These are phyloP conservation scores for Diachrysia chrysitis DNA, from an alignment of 2,888 invertebrate species.

Conservation along the genomic window DNA sequence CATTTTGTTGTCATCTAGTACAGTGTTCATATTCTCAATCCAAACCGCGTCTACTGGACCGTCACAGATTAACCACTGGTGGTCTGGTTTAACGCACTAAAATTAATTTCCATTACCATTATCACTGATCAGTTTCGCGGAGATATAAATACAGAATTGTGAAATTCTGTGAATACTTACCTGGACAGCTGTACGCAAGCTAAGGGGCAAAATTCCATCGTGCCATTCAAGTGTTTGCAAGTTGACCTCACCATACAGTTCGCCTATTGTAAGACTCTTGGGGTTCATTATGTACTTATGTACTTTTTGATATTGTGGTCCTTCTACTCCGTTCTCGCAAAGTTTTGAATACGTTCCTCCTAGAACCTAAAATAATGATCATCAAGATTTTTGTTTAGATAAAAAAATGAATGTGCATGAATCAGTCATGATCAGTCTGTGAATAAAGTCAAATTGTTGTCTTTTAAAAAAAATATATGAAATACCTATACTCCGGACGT, in stretches of 20 bases:
- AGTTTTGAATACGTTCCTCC: slow-evolving; percentile 92
- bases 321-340: slow-evolving; percentile 88
- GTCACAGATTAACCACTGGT: slow-evolving; percentile 97
- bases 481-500: no score
- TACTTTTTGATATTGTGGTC: slow-evolving; percentile 92
- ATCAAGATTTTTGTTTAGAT: no score
- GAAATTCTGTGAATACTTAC: slow-evolving; percentile 63
- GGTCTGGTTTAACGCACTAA: slow-evolving; percentile 90
- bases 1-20: slow-evolving; percentile 98
- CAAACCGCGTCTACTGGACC: slow-evolving; percentile 98
- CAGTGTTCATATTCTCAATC: slow-evolving; percentile 98
- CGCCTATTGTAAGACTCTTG: slow-evolving; percentile 95
- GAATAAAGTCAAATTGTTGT: no score
- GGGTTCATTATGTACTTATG: slow-evolving; percentile 95
- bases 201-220: slow-evolving; percentile 93
- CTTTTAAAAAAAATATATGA: no score
- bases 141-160: no score
- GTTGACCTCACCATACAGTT: slow-evolving; percentile 96
- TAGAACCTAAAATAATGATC: slow-evolving; percentile 88
- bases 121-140: no score
- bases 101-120: neutral
- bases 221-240: slow-evolving; percentile 96
- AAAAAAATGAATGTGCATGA: no score
- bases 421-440: no score
- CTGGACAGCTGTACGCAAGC: slow-evolving; percentile 83